A percentile compares a stretch with the other conserved stretches of the same genome.
Conservation (phyloP, 2,797 vertebrate species). For the Geotrypetes seraphini region DNA sequence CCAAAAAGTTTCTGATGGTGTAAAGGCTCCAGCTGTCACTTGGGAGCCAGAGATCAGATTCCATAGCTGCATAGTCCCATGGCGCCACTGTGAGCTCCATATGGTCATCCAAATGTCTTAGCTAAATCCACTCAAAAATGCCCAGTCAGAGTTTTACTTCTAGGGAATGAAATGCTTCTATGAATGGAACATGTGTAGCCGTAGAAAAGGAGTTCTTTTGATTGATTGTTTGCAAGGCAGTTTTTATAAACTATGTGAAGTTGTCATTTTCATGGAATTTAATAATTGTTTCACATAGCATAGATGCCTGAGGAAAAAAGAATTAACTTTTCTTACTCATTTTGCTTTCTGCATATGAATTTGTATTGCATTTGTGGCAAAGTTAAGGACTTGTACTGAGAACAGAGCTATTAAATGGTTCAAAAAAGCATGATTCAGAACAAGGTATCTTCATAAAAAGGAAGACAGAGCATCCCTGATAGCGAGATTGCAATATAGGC, state of each 20-base stretch:
- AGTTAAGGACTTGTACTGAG: too few relatives aligned
- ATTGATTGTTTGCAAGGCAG: slow-evolving; percentile 12
- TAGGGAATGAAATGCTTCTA: slow-evolving; percentile 51
- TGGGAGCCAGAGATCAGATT: slow-evolving; percentile 97
- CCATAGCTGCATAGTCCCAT: slow-evolving; percentile 94
- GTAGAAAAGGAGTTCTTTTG: slow-evolving; percentile 17
- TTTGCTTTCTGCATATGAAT: too few relatives aligned
- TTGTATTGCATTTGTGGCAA: too few relatives aligned
- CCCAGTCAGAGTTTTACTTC: slow-evolving; percentile 37
- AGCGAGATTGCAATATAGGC: too few relatives aligned
- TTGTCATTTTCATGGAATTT: too few relatives aligned
- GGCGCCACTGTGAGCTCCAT: slow-evolving; percentile 94
- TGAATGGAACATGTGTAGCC: slow-evolving; percentile 17
- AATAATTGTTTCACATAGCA: too few relatives aligned
- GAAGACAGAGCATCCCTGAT: too few relatives aligned
- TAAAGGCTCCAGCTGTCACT: slow-evolving; percentile 98
- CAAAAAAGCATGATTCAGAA: too few relatives aligned
- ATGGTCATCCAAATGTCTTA: slow-evolving; percentile 98
- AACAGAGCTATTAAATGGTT: slow-evolving; percentile 32
- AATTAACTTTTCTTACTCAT: slow-evolving; percentile 28
- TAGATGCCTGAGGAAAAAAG: too few relatives aligned
- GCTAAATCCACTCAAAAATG: slow-evolving; percentile 72
- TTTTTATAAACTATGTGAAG: slow-evolving; percentile 3
- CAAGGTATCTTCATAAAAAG: too few relatives aligned
- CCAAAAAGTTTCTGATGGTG: slow-evolving; percentile 98